Evolutionary conservation across 2,113 vertebrate species (phyloP).

Genomic region (Monarcha castaneiventris): DNA sequence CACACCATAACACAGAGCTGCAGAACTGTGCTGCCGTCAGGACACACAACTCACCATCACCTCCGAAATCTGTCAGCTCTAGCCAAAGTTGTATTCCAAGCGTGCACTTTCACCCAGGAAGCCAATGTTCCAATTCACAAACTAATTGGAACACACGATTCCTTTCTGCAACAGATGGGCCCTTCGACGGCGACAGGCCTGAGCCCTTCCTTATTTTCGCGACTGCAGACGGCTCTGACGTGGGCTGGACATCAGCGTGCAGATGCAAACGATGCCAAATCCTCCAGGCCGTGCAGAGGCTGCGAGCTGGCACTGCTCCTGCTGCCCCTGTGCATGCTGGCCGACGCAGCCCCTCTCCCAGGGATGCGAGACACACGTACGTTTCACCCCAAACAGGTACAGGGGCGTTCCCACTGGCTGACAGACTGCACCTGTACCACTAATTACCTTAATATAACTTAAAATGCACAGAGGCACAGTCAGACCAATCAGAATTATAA

Average conservation of each 20-base stretch:
- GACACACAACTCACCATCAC: neutral
- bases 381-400: neutral
- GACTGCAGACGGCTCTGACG: neutral
- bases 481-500: neutral
- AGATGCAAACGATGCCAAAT: neutral
- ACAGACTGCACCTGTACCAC: neutral
- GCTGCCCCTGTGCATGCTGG: neutral
- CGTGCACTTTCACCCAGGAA: neutral
- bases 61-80: neutral
- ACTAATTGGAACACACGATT: neutral
- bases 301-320: neutral
- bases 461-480: neutral
- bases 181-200: rapidly evolving
- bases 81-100: neutral
- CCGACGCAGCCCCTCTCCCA: neutral
- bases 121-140: neutral
- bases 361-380: rapidly evolving
- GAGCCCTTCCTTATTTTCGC: neutral
- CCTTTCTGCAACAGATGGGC: neutral
- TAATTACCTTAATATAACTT: neutral
- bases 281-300: rapidly evolving
- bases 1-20: neutral
- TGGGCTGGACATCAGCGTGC: neutral
- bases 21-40: rapidly evolving
- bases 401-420: neutral